A percentile compares a stretch with the other conserved stretches of the same genome.
Evolutionary conservation across 92 coral and sea anemone genomes (phyloP).

Genomic region (Zoanthus sansibaricus): DNA sequence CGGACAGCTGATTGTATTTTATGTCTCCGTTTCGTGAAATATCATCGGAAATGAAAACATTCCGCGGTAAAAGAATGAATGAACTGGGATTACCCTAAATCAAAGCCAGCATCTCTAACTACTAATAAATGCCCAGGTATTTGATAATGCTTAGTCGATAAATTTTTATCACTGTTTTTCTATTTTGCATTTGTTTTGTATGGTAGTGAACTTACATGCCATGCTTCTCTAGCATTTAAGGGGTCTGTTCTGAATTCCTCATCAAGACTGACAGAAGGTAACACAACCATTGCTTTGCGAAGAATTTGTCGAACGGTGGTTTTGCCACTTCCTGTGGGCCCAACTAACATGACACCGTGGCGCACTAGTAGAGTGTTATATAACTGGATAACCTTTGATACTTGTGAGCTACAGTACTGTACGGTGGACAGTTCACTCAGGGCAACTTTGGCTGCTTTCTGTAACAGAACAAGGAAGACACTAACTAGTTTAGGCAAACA

Average conservation of each 20-base stretch:
- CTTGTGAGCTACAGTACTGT: slow-evolving; percentile 82
- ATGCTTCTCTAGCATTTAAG: slow-evolving; percentile 23
- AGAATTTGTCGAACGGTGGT: slow-evolving; percentile 91
- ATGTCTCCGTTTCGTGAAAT: no score
- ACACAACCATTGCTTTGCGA: slow-evolving; percentile 81
- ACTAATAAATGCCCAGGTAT: no score
- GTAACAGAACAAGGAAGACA: neutral
- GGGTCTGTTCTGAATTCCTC: slow-evolving; percentile 27
- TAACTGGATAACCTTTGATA: slow-evolving; percentile 83
- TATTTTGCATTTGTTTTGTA: no score
- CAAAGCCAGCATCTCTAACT: no score
- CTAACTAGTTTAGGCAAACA: neutral
- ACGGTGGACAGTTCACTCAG: slow-evolving; percentile 76
- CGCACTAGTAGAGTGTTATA: slow-evolving; percentile 87
- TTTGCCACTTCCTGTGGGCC: slow-evolving; percentile 98
- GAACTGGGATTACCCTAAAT: no score
- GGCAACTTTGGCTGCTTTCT: slow-evolving; percentile 82
- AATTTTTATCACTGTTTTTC: no score
- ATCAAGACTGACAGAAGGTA: slow-evolving; percentile 78
- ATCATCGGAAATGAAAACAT: no score
- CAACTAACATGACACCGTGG: slow-evolving; percentile 91
- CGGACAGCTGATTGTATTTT: no score
- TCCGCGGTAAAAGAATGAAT: no score
- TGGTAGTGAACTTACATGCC: slow-evolving; percentile 16
- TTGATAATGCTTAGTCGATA: no score